A percentile compares a stretch with the other conserved stretches of the same genome.
Conservation (phyloP, 2,113 vertebrate genomes). For the Pagrus major region DNA sequence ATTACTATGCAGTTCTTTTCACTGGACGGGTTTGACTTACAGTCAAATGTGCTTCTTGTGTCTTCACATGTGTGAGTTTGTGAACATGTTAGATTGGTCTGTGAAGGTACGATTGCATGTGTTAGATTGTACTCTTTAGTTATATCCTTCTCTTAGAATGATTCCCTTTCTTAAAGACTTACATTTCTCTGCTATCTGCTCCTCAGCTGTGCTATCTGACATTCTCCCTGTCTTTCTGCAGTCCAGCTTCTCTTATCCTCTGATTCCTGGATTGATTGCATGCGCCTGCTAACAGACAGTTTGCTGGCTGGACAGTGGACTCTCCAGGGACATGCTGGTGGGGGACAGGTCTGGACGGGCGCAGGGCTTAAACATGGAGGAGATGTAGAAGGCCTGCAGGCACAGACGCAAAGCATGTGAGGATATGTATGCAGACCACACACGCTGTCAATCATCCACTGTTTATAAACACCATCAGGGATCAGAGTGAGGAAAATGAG, state of each 20-base stretch:
- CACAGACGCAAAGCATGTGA: slow-evolving; percentile 58
- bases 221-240: slow-evolving; percentile 37
- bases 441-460: slow-evolving; percentile 50
- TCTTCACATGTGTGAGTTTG: slow-evolving; percentile 58
- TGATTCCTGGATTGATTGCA: slow-evolving; percentile 28
- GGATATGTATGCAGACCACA: slow-evolving; percentile 53
- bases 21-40: slow-evolving; percentile 72
- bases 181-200: slow-evolving; percentile 15
- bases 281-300: slow-evolving; percentile 84
- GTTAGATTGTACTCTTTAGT: slow-evolving; percentile 66
- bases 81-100: slow-evolving; percentile 53
- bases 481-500: slow-evolving; percentile 16
- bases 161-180: slow-evolving; percentile 56
- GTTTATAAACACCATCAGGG: slow-evolving; percentile 47
- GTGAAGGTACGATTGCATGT: slow-evolving; percentile 40
- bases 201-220: slow-evolving; percentile 37
- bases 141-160: slow-evolving; percentile 45
- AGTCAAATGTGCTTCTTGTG: slow-evolving; percentile 76
- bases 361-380: slow-evolving; percentile 85
- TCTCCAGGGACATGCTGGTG: slow-evolving; percentile 79
- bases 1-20: slow-evolving; percentile 67
- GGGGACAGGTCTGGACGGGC: slow-evolving; percentile 68
- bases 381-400: slow-evolving; percentile 86
- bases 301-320: slow-evolving; percentile 85
- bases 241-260: slow-evolving; percentile 32